Base-by-base conservation (phyloP, 2,113 vertebrate genomes). In the Eptesicus fuscus region DNA sequence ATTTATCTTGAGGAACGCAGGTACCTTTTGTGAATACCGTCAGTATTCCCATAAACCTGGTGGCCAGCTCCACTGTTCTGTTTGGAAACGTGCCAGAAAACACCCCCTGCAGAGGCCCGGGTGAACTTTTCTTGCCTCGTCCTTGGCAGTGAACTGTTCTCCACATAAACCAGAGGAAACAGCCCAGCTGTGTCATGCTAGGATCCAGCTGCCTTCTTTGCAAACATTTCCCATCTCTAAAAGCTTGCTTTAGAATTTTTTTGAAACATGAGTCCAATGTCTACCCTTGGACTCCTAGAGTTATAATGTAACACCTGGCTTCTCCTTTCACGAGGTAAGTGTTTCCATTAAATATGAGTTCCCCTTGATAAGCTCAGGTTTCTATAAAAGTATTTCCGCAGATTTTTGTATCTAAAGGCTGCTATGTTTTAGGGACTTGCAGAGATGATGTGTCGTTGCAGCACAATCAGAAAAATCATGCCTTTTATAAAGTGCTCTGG, bases 121-220 rank as follows among this genome's bases (percentile, higher is more conserved):
- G 30, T 59, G 78, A 95, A 96, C 86, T 93, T 42, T 71, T 63
- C 85, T 83, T 70, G n/a, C 74, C 49, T 92, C 49, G 30, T 95
- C 56, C 37, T 84, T 83, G 42, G 73, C 74, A 88, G 73, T 78
- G 78, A 96, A 88, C 78, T 78, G 28, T 83, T 83, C 77, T 92
- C 69, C 78, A 76, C 79, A 96, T 95, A 94, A 96, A 95, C 53
- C 82, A 78, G 69, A 79, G 88, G 40, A 95, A 83, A 95, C 7
- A 95, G 82, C 78, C 95, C 92, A 97, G 92, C 77, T 97, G 93
- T 95, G 82, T 93, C 84, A 70, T 77, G 40, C 82, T 74, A 92
- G 88, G 94, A 82, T 90, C 67, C 95, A 96, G 87, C 94, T 96
- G 95, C 90, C 61, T 90, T 74, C 80, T 92, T 47, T 83, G 61